These are phyloP conservation scores for Heliconius hewitsoni DNA, from an alignment of 1,140 invertebrate species.

Conservation along the genomic window DNA sequence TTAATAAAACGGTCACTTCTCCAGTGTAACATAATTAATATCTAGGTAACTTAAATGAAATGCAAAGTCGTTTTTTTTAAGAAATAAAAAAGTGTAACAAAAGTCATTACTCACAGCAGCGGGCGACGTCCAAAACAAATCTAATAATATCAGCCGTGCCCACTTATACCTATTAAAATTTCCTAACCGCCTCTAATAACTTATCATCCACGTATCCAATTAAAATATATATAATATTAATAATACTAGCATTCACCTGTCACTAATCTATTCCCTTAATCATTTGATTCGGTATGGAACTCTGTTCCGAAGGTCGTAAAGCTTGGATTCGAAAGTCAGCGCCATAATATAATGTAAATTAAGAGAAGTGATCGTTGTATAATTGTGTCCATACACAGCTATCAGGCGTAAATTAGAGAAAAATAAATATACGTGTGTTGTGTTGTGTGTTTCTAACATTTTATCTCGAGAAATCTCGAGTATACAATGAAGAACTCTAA, in stretches of 20 bases:
- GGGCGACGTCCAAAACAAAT: conserved; percentile 39
- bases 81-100: conserved; percentile 34
- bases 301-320: conserved; percentile 33
- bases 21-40: background rate
- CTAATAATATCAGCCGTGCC: conserved; percentile 39
- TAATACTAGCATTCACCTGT: conserved; percentile 60
- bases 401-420: conserved; percentile 30
- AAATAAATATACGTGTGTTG: conserved; percentile 19
- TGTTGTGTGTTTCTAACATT: conserved; percentile 9
- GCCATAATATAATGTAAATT: conserved; percentile 43
- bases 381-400: conserved; percentile 36
- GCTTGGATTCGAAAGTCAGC: conserved; percentile 31
- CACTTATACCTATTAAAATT: conserved; percentile 43
- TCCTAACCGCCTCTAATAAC: conserved; percentile 48
- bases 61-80: conserved; percentile 12
- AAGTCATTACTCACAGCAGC: conserved; percentile 35
- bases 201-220: conserved; percentile 52
- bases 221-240: conserved; percentile 61
- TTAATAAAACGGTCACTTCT: background rate
- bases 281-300: conserved; percentile 20
- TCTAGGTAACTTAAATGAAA: background rate
- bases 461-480: background rate
- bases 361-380: conserved; percentile 38
- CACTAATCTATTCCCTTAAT: conserved; percentile 42
- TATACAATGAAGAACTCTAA: background rate